Evolutionary conservation across 2,113 vertebrate species (phyloP).

Genomic region (Sula dactylatra): DNA sequence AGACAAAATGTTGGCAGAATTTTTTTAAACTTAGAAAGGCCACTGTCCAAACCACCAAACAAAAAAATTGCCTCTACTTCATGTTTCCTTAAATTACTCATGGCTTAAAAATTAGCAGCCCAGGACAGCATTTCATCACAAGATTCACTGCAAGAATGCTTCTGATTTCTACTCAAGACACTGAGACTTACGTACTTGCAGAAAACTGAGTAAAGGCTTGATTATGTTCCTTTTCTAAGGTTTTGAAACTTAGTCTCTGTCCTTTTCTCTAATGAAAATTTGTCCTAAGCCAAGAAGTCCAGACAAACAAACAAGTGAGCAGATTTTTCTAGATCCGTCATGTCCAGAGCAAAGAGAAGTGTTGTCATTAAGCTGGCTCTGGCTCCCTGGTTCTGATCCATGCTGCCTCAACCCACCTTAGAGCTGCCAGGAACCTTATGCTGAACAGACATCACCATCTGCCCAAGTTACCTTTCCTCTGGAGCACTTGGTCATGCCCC

Average conservation of each 20-base stretch:
- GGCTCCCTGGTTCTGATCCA: background rate
- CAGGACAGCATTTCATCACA: background rate
- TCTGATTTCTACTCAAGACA: background rate
- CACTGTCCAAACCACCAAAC: background rate
- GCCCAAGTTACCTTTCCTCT: background rate
- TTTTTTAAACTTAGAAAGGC: background rate
- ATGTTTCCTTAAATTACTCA: background rate
- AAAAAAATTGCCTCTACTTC: background rate
- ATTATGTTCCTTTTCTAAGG: background rate
- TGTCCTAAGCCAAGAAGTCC: background rate
- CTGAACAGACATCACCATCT: background rate
- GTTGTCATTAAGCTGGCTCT: background rate
- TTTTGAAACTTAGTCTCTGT: background rate
- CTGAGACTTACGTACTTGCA: background rate
- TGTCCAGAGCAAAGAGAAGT: background rate
- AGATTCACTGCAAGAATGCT: background rate
- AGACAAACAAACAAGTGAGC: background rate
- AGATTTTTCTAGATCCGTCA: background rate
- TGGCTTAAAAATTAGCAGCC: background rate
- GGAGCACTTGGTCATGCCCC: background rate
- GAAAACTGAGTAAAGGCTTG: background rate
- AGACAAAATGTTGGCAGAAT: background rate
- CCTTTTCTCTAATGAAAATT: background rate
- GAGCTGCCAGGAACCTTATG: background rate
- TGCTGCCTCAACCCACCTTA: background rate